phyloP scores from a whole-genome alignment of 2,113 vertebrate species.

The Corythaeola cristata region DNA sequence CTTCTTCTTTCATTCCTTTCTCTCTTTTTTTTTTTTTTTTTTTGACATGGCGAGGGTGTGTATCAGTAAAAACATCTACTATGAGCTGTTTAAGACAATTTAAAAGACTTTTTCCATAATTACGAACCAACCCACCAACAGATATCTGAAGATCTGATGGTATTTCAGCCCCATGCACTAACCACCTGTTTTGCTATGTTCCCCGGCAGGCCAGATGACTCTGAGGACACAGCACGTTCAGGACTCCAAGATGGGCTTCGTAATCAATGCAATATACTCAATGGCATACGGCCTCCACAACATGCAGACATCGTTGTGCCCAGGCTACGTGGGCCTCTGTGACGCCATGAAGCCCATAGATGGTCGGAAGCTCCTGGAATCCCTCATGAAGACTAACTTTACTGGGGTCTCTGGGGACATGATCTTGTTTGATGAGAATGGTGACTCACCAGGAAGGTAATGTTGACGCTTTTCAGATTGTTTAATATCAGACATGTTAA shows the following conservation, averaged over 20 bases:
- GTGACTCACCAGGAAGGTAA: slow-evolving; percentile 97
- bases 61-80: neutral
- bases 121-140: neutral
- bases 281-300: slow-evolving; percentile 97
- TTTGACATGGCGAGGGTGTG: neutral
- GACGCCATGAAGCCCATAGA: slow-evolving; percentile 96
- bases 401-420: slow-evolving; percentile 93
- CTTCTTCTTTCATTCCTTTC: accelerated
- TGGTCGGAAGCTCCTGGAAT: slow-evolving; percentile 91
- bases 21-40: neutral
- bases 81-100: neutral
- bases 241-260: slow-evolving; percentile 99
- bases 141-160: neutral
- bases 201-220: slow-evolving; percentile 83
- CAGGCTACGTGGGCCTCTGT: slow-evolving; percentile 89
- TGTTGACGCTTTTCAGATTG: neutral
- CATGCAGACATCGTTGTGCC: slow-evolving; percentile 90
- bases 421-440: slow-evolving; percentile 95
- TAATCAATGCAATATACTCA: slow-evolving; percentile 97
- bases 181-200: neutral
- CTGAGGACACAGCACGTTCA: slow-evolving; percentile 92
- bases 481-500: neutral
- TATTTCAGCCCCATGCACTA: neutral
- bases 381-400: slow-evolving; percentile 97
- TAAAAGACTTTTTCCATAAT: neutral